These are phyloP conservation scores for Catharus minimus DNA, from an alignment of 2,113 vertebrate genomes.

Conservation along the genomic window DNA sequence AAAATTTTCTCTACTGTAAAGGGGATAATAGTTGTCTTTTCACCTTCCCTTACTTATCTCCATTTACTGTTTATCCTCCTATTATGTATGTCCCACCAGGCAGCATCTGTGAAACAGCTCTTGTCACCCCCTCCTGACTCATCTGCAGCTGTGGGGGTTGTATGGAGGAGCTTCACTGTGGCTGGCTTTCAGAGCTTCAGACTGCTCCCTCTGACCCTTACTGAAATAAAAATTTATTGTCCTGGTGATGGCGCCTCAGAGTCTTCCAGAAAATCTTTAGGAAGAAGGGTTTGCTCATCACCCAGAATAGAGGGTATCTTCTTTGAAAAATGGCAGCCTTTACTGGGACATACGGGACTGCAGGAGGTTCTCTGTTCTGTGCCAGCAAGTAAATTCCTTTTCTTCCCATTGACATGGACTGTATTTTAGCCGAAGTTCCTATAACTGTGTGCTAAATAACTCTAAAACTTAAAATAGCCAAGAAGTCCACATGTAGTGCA, in stretches of 20 bases:
- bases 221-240: background rate
- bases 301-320: background rate
- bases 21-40: background rate
- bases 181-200: background rate
- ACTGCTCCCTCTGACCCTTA: background rate
- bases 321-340: background rate
- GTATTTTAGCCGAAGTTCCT: background rate
- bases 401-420: fast-evolving
- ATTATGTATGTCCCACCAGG: background rate
- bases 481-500: background rate
- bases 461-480: background rate
- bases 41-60: background rate
- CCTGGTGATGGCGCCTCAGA: background rate
- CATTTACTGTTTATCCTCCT: background rate
- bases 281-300: background rate
- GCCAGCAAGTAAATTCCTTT: background rate
- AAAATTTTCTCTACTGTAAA: background rate
- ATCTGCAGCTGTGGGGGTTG: background rate
- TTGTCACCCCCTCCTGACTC: background rate
- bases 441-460: background rate
- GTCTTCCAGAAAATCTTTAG: background rate
- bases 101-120: background rate
- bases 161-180: background rate
- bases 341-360: background rate
- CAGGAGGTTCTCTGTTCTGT: background rate